Evolutionary conservation across 2,888 invertebrate genomes (phyloP).

Genomic region (Ophion ventricosus): DNA sequence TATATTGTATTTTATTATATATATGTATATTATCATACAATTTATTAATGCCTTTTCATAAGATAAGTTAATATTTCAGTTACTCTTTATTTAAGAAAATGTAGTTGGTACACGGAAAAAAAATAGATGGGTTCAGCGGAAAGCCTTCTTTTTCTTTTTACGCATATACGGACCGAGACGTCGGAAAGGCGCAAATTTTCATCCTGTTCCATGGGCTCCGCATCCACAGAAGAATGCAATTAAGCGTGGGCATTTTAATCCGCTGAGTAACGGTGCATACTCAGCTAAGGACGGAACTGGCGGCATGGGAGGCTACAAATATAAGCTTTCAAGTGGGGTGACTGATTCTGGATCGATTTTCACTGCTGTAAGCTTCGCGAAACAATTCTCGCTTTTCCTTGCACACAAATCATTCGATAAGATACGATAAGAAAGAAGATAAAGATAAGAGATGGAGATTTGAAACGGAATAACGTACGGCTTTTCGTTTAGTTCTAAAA

Average conservation of each 20-base stretch:
- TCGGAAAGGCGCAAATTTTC: constrained; percentile 21
- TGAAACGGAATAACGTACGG: constrained; percentile 25
- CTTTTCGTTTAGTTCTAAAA: constrained; percentile 49
- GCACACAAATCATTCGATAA: constrained; percentile 38
- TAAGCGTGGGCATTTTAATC: constrained; percentile 44
- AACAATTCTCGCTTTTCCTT: constrained; percentile 50
- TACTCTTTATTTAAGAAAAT: no score
- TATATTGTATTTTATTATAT: no score
- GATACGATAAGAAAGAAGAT: not conserved
- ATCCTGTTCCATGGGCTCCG: constrained; percentile 22
- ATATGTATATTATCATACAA: no score
- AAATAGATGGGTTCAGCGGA: not conserved
- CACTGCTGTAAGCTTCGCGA: constrained; percentile 35
- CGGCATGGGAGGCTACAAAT: not conserved
- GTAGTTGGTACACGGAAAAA: not conserved
- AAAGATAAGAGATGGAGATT: not conserved
- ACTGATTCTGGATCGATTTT: constrained; percentile 27
- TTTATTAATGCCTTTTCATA: no score
- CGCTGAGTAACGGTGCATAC: constrained; percentile 3
- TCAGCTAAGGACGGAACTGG: not conserved
- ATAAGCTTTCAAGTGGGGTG: no score
- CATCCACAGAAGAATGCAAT: constrained; percentile 36
- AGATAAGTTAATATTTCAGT: no score
- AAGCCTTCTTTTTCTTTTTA: not conserved
- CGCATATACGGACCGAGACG: constrained; percentile 6